These are phyloP conservation scores for Psilopsiagon aurifrons DNA, from an alignment of 2,113 vertebrate genomes.

Conservation along the genomic window DNA sequence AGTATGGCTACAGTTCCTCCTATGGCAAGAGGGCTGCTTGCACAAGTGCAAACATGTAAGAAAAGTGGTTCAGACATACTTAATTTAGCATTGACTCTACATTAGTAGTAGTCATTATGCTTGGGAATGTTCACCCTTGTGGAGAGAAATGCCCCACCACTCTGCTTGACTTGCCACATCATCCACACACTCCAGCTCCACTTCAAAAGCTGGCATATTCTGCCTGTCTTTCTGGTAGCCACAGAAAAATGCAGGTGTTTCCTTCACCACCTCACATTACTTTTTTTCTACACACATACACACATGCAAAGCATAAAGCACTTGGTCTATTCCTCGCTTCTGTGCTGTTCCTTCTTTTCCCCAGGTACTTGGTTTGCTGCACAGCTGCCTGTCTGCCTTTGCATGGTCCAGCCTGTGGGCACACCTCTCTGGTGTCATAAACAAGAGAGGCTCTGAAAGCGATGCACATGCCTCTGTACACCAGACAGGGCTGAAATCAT, in stretches of 20 bases:
- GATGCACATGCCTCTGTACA: not conserved
- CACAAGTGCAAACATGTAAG: not conserved
- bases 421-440: no score
- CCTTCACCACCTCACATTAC: not conserved
- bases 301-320: not conserved
- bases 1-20: not conserved
- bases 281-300: not conserved
- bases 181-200: not conserved
- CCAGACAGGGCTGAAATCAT: not conserved
- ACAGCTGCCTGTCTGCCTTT: not conserved
- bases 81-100: not conserved
- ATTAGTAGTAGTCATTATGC: not conserved
- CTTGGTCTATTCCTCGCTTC: not conserved
- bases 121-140: not conserved
- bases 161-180: fast-evolving
- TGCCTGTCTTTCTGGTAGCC: not conserved
- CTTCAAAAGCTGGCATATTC: not conserved
- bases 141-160: not conserved
- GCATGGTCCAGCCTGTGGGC: fast-evolving
- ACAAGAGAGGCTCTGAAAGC: not conserved
- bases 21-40: not conserved
- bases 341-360: not conserved
- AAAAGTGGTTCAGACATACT: not conserved
- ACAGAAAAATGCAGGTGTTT: constrained; percentile 32
- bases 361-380: not conserved